These are phyloP conservation scores for Tipula confusa DNA, from an alignment of 2,888 invertebrate species.

Conservation along the genomic window DNA sequence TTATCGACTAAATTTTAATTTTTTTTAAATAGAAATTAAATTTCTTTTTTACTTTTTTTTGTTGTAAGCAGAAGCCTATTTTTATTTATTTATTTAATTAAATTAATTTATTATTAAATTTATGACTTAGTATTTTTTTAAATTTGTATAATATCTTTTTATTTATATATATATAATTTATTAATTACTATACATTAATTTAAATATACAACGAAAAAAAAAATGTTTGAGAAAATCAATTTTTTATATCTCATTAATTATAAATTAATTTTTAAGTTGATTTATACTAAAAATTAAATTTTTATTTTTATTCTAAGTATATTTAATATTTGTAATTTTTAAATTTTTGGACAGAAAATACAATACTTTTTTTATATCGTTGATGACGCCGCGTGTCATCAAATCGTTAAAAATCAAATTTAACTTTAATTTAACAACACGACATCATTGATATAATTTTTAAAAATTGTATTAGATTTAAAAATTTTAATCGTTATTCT, in stretches of 20 bases:
- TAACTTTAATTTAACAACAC: not conserved
- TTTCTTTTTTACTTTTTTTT: not conserved
- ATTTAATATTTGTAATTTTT: not conserved
- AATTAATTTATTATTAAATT: not conserved
- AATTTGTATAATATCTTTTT: constrained; percentile 5
- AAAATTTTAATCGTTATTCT: not conserved
- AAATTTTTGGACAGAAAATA: not conserved
- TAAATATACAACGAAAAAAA: constrained; percentile 28
- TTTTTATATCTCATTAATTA: too few species aligned
- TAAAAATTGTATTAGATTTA: not conserved
- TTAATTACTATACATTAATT: constrained; percentile 28
- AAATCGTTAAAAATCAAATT: not conserved
- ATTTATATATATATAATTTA: not conserved
- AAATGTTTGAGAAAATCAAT: constrained; percentile 27
- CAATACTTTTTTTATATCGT: too few species aligned
- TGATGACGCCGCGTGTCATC: too few species aligned
- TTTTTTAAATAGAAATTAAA: not conserved
- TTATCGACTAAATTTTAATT: not conserved
- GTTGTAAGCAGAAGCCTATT: constrained; percentile 29
- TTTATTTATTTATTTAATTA: constrained; percentile 26
- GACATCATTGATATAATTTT: not conserved
- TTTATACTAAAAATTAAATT: constrained; percentile 3
- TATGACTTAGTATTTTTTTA: constrained; percentile 29
- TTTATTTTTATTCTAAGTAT: not conserved
- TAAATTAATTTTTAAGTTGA: constrained; percentile 17